phyloP scores from a whole-genome alignment of 2,113 vertebrate species.

The Thalassoma bifasciatum region DNA sequence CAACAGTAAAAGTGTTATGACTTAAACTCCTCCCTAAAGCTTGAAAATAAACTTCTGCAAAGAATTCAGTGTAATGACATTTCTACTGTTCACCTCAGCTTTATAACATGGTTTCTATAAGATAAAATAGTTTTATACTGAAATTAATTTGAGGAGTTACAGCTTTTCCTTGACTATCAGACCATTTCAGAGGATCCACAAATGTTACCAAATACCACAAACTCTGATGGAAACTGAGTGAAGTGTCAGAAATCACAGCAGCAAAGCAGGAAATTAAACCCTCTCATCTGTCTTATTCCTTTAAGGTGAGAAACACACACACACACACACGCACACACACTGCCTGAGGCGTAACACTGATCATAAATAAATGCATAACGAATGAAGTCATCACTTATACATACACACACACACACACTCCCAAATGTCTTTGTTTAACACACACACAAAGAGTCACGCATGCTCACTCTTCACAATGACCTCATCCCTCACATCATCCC shows the following conservation, averaged over 20 bases:
- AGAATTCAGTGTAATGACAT: too few relatives aligned
- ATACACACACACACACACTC: constrained; percentile 39
- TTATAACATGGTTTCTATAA: too few relatives aligned
- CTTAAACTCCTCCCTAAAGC: too few relatives aligned
- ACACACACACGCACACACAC: constrained; percentile 12
- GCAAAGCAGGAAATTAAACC: background rate
- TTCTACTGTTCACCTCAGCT: too few relatives aligned
- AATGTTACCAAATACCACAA: background rate
- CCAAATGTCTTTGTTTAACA: constrained; percentile 56
- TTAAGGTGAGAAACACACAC: background rate
- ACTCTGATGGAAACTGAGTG: background rate
- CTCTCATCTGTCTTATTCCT: background rate
- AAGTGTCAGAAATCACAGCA: background rate
- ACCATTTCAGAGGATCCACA: background rate
- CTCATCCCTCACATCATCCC: constrained; percentile 74
- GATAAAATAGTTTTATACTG: too few relatives aligned
- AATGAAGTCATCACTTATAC: constrained; percentile 73
- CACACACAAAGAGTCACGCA: constrained; percentile 68
- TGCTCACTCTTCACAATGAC: constrained; percentile 77
- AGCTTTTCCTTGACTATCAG: background rate
- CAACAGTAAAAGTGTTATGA: too few relatives aligned
- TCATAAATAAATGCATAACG: constrained; percentile 76
- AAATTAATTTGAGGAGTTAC: too few relatives aligned
- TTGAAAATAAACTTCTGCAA: too few relatives aligned
- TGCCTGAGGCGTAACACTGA: constrained; percentile 27